Evolutionary conservation across 2,888 invertebrate genomes (phyloP).

Genomic region (Ophion slaviceki): DNA sequence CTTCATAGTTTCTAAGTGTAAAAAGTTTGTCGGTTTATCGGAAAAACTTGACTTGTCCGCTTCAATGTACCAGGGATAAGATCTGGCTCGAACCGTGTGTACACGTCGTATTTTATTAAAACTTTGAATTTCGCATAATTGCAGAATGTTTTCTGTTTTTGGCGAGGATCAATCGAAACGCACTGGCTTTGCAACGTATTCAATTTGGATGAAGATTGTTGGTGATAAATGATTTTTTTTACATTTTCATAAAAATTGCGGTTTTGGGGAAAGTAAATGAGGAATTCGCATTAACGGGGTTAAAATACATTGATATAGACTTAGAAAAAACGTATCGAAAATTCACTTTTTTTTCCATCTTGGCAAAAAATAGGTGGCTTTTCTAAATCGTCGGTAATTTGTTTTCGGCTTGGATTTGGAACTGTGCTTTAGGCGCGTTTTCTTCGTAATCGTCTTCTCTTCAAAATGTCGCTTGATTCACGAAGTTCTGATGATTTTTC

Average conservation of each 20-base stretch:
- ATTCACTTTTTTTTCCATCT: too few relatives aligned
- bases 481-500: too few relatives aligned
- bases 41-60: slow-evolving; percentile 55
- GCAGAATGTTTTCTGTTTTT: slow-evolving; percentile 31
- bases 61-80: slow-evolving; percentile 43
- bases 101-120: slow-evolving; percentile 60
- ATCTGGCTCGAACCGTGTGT: slow-evolving; percentile 28
- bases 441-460: too few relatives aligned
- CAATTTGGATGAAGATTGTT: background rate
- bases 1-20: slow-evolving; percentile 29
- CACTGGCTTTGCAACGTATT: background rate
- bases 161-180: slow-evolving; percentile 16
- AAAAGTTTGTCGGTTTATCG: slow-evolving; percentile 54
- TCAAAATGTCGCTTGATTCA: too few relatives aligned
- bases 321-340: too few relatives aligned
- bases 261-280: background rate
- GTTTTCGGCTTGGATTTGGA: too few relatives aligned
- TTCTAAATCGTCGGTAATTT: too few relatives aligned
- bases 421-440: too few relatives aligned
- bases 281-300: background rate
- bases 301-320: too few relatives aligned
- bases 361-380: too few relatives aligned
- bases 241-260: background rate
- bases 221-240: background rate
- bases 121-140: slow-evolving; percentile 47